Percentiles rank a stretch among this genome's conserved stretches.
phyloP scores from a whole-genome alignment of 2,888 invertebrate genomes.

The Caenorhabditis drosophilae region DNA sequence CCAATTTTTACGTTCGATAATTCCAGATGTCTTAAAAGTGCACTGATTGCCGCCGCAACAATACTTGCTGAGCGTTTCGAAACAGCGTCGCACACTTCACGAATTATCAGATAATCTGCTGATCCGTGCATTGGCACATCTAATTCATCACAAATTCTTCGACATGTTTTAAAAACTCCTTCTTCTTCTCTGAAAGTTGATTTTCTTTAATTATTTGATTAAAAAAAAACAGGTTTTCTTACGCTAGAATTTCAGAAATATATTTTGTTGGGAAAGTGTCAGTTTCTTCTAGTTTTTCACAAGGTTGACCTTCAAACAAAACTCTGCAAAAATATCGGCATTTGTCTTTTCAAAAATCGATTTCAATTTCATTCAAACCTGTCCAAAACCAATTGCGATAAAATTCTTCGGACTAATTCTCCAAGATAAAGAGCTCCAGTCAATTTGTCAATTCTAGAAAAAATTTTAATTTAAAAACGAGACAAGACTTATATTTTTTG shows the following conservation, averaged over 20 bases:
- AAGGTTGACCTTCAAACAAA: slow-evolving; percentile 63
- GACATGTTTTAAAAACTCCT: slow-evolving; percentile 60
- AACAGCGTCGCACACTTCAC: slow-evolving; percentile 67
- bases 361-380: no score
- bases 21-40: slow-evolving; percentile 64
- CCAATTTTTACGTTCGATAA: slow-evolving; percentile 63
- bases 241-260: slow-evolving; percentile 68
- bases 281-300: slow-evolving; percentile 61
- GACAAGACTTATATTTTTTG: slow-evolving; percentile 2
- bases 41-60: slow-evolving; percentile 68
- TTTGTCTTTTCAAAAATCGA: no score
- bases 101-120: slow-evolving; percentile 63
- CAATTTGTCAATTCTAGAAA: slow-evolving; percentile 67
- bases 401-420: slow-evolving; percentile 65
- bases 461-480: slow-evolving; percentile 5
- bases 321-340: no score
- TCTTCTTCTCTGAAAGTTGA: slow-evolving; percentile 61
- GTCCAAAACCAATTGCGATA: slow-evolving; percentile 66
- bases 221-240: slow-evolving; percentile 16
- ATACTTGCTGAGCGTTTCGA: slow-evolving; percentile 65
- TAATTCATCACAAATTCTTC: slow-evolving; percentile 68
- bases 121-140: slow-evolving; percentile 67
- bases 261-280: slow-evolving; percentile 69
- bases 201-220: slow-evolving; percentile 1
- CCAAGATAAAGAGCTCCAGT: slow-evolving; percentile 70